These are phyloP conservation scores for Peromyscus eremicus DNA, from an alignment of 2,797 vertebrate species.

Conservation along the genomic window DNA sequence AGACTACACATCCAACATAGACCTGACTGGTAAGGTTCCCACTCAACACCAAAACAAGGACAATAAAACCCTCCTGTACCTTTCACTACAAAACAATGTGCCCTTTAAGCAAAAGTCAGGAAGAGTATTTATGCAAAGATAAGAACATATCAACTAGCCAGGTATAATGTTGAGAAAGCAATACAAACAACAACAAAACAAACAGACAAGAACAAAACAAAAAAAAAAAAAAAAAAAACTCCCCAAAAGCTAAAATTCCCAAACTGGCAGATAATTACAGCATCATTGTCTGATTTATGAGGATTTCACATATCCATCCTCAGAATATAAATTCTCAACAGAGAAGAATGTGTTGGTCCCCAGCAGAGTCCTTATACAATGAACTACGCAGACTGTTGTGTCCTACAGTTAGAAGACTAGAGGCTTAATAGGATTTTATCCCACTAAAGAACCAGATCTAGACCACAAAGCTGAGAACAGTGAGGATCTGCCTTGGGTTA, in stretches of 20 bases:
- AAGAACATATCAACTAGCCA: neutral
- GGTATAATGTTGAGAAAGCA: neutral
- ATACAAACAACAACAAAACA: neutral
- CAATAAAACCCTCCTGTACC: neutral
- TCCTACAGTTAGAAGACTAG: neutral
- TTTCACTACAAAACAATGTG: neutral
- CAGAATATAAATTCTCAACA: slow-evolving; percentile 54
- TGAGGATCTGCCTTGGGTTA: neutral
- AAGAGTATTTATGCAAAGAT: neutral
- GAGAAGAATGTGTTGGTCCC: neutral
- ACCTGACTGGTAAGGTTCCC: neutral
- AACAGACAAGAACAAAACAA: neutral
- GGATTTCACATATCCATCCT: slow-evolving; percentile 28
- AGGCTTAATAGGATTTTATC: neutral
- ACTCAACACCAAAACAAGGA: neutral
- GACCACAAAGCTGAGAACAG: neutral
- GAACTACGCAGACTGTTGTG: neutral
- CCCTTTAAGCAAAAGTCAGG: slow-evolving; percentile 21
- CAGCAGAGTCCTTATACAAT: neutral
- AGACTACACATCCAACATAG: neutral
- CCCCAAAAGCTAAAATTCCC: neutral
- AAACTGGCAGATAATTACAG: neutral
- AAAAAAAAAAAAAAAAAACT: neutral
- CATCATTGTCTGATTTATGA: slow-evolving; percentile 29
- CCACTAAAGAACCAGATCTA: neutral